Percentiles rank a stretch among this genome's conserved stretches.
These are phyloP conservation scores for Alauda arvensis DNA, from an alignment of 2,797 vertebrate species.

Conservation along the genomic window DNA sequence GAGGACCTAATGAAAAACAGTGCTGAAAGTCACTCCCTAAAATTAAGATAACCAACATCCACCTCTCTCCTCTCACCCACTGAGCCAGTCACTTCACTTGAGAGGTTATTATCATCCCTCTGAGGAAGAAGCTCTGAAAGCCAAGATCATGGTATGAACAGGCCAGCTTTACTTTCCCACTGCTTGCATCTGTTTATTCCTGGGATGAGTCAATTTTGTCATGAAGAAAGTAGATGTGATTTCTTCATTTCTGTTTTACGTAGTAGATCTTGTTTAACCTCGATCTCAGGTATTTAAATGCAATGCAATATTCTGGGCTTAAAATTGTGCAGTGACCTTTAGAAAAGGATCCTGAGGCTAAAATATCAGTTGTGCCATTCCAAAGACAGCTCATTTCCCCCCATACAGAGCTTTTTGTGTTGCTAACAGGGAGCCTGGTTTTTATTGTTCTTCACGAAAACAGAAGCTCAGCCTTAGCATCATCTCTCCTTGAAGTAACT, in stretches of 20 bases:
- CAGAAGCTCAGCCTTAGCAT: slow-evolving; percentile 15
- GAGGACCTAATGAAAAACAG: neutral
- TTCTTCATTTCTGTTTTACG: slow-evolving; percentile 22
- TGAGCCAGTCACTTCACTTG: neutral
- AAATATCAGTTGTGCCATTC: slow-evolving; percentile 16
- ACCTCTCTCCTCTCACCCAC: neutral
- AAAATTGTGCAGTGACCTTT: slow-evolving; percentile 28
- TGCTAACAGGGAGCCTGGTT: slow-evolving; percentile 20
- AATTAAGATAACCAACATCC: neutral
- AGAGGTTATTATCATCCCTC: neutral
- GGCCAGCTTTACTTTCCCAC: neutral
- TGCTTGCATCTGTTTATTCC: neutral
- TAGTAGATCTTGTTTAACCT: slow-evolving; percentile 4
- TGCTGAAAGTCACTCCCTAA: neutral
- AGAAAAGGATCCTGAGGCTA: slow-evolving; percentile 40
- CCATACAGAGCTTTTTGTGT: neutral
- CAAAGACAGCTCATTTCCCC: slow-evolving; percentile 33
- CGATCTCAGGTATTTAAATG: slow-evolving; percentile 1
- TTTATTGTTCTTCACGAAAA: slow-evolving; percentile 2
- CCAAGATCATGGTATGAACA: neutral
- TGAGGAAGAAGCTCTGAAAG: neutral
- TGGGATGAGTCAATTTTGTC: neutral
- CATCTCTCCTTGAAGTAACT: slow-evolving; percentile 1
- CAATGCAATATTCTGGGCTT: neutral
- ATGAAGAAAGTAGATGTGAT: neutral